Conservation (phyloP, 2,797 vertebrate species). For the Myotis pilosus region DNA sequence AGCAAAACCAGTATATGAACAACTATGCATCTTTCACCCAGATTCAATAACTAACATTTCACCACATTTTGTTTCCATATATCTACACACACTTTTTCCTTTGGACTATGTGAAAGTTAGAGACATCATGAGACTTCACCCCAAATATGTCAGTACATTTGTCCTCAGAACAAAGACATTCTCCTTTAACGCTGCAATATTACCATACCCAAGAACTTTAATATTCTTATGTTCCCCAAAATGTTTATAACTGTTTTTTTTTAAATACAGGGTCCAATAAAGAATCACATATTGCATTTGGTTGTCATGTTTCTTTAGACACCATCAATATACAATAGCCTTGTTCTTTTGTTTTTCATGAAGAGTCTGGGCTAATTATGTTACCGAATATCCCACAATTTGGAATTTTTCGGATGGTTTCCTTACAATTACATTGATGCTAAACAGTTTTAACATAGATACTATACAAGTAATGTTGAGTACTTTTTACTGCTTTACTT, state of each 20-base stretch:
- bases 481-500: background rate
- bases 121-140: background rate
- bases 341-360: background rate
- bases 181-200: background rate
- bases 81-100: background rate
- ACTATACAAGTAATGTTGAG: background rate
- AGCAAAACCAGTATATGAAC: slow-evolving; percentile 44
- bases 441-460: background rate
- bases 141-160: background rate
- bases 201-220: background rate
- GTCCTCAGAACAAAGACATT: slow-evolving; percentile 5
- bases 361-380: background rate
- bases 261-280: background rate
- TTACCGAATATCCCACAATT: background rate
- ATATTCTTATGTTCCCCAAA: background rate
- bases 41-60: slow-evolving; percentile 23
- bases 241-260: background rate
- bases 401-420: background rate
- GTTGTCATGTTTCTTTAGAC: slow-evolving; percentile 35
- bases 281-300: slow-evolving; percentile 35
- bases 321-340: background rate
- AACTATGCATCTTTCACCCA: slow-evolving; percentile 28
- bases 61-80: slow-evolving; percentile 1
- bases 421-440: background rate
- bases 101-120: background rate